phyloP scores from a whole-genome alignment of 1,140 invertebrate genomes.

The Diorhabda elongata region DNA sequence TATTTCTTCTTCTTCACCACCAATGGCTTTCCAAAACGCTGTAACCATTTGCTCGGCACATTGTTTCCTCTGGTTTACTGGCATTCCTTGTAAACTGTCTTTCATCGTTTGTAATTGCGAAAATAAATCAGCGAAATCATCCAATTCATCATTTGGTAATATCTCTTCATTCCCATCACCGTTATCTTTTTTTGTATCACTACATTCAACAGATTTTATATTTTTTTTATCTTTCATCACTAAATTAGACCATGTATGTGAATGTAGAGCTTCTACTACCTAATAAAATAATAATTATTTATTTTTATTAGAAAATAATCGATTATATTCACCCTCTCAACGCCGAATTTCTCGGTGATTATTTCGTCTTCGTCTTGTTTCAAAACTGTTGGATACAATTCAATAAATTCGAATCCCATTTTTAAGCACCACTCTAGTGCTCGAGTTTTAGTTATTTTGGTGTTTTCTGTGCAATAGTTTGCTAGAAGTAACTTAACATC shows the following conservation, averaged over 20 bases:
- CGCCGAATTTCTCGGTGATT: constrained; percentile 63
- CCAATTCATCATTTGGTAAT: constrained; percentile 32
- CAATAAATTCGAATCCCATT: constrained; percentile 66
- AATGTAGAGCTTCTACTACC: constrained; percentile 63
- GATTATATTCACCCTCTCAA: constrained; percentile 60
- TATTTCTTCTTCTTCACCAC: constrained; percentile 67
- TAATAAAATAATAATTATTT: not conserved
- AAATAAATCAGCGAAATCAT: constrained; percentile 62
- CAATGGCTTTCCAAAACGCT: constrained; percentile 75
- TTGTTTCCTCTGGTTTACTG: constrained; percentile 59
- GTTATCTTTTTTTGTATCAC: constrained; percentile 6
- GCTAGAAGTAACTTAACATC: constrained; percentile 46
- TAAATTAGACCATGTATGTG: constrained; percentile 74
- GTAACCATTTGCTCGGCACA: constrained; percentile 75
- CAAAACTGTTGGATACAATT: constrained; percentile 56
- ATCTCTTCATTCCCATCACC: constrained; percentile 4
- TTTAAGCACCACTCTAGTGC: constrained; percentile 47
- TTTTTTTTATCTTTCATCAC: constrained; percentile 58
- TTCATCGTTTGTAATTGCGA: constrained; percentile 62
- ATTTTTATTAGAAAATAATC: constrained; percentile 55
- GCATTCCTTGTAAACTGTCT: constrained; percentile 62
- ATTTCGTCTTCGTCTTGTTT: constrained; percentile 56
- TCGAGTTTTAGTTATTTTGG: constrained; percentile 38
- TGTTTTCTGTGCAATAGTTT: constrained; percentile 42
- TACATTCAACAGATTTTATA: not conserved